These are phyloP conservation scores for Sitobion miscanthi DNA, from an alignment of 1,140 invertebrate species.

Conservation along the genomic window DNA sequence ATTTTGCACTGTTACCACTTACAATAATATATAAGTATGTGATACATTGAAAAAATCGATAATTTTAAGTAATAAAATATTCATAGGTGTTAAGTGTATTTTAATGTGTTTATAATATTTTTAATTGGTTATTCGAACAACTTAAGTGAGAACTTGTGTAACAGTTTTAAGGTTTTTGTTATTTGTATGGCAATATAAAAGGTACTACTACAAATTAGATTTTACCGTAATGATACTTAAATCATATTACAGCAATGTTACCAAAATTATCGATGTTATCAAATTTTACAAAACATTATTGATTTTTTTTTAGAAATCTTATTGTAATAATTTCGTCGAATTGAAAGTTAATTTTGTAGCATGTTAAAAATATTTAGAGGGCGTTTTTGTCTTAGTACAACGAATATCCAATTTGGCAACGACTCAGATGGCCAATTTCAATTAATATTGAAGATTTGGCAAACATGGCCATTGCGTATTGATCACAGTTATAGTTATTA, in stretches of 20 bases:
- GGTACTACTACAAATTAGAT: not conserved
- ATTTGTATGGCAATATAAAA: too few species aligned
- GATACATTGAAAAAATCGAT: too few species aligned
- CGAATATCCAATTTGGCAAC: not conserved
- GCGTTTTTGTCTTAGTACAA: not conserved
- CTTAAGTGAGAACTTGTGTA: too few species aligned
- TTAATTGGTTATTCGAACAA: too few species aligned
- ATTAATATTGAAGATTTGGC: slow-evolving; percentile 17
- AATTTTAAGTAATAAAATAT: too few species aligned
- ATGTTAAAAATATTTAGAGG: not conserved
- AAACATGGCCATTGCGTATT: not conserved
- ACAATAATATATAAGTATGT: too few species aligned
- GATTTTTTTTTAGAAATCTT: not conserved
- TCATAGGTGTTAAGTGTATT: too few species aligned
- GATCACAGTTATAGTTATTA: not conserved
- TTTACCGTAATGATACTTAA: not conserved
- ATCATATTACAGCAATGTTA: not conserved
- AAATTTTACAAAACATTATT: not conserved
- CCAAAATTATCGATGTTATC: not conserved
- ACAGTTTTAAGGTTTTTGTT: too few species aligned
- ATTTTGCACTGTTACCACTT: too few species aligned
- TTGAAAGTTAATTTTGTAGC: not conserved
- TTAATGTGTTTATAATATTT: too few species aligned
- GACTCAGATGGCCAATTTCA: not conserved
- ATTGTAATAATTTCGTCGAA: not conserved